These are phyloP conservation scores for Brachionus rotundiformis DNA, from an alignment of 1,140 invertebrate genomes.

Conservation along the genomic window DNA sequence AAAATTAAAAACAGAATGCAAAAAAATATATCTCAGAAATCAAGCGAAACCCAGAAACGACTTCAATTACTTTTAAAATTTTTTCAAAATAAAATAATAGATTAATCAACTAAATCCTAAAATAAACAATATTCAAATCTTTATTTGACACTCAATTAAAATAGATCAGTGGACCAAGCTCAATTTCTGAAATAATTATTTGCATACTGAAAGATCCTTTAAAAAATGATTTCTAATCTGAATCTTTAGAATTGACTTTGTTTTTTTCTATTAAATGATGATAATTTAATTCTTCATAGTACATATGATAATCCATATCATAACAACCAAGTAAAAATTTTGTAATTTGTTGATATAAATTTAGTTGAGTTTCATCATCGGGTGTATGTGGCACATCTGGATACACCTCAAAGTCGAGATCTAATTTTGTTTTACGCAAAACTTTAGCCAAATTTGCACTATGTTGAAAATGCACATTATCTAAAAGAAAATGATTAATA, in stretches of 20 bases:
- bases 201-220: not conserved
- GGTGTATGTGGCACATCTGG: conserved; percentile 43
- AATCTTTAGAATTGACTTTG: not conserved
- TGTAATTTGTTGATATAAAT: conserved; percentile 36
- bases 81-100: too few species aligned
- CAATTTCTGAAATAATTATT: not conserved
- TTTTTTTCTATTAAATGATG: conserved; percentile 11
- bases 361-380: conserved; percentile 19
- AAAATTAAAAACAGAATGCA: not conserved
- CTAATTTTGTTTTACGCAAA: conserved; percentile 22
- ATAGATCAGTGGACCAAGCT: too few species aligned
- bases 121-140: too few species aligned
- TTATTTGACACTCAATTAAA: not conserved
- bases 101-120: too few species aligned
- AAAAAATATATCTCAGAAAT: not conserved
- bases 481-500: not conserved
- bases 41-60: too few species aligned
- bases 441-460: conserved; percentile 43
- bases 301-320: conserved; percentile 3
- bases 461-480: conserved; percentile 50
- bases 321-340: conserved; percentile 42
- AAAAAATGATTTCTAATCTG: not conserved
- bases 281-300: conserved; percentile 39
- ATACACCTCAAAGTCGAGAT: conserved; percentile 49
- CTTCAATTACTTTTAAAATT: too few species aligned